Evolutionary conservation across 2,797 vertebrate species (phyloP).

Genomic region (Octomys mimax): DNA sequence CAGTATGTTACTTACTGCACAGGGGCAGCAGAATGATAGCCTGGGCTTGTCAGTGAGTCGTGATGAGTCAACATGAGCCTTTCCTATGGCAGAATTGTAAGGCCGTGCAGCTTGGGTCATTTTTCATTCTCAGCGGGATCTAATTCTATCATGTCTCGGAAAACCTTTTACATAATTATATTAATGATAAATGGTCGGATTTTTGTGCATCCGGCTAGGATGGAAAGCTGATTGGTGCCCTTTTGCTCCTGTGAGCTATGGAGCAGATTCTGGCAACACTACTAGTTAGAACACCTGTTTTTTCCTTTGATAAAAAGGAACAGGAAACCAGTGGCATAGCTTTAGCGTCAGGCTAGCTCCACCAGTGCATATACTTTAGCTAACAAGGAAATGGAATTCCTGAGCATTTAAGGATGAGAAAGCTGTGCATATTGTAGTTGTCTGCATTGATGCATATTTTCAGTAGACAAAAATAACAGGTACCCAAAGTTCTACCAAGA

Average conservation of each 20-base stretch:
- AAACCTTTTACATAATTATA: slow-evolving; percentile 57
- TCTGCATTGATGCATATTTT: slow-evolving; percentile 46
- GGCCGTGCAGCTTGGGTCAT: not conserved
- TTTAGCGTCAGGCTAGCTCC: not conserved
- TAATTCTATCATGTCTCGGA: slow-evolving; percentile 14
- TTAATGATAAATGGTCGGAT: slow-evolving; percentile 24
- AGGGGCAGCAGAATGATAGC: slow-evolving; percentile 21
- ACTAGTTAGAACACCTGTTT: not conserved
- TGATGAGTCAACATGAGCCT: slow-evolving; percentile 38
- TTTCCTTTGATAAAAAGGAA: not conserved
- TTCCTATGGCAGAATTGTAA: slow-evolving; percentile 44
- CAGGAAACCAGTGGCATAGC: not conserved
- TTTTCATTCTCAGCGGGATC: slow-evolving; percentile 38
- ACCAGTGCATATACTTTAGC: not conserved
- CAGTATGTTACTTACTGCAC: not conserved
- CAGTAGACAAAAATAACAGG: slow-evolving; percentile 39
- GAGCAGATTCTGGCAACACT: not conserved
- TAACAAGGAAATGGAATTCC: slow-evolving; percentile 20
- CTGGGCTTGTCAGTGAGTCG: slow-evolving; percentile 49
- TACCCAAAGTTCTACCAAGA: not conserved
- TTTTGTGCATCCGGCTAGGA: slow-evolving; percentile 24
- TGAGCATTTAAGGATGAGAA: not conserved
- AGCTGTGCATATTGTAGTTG: not conserved
- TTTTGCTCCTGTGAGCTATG: not conserved
- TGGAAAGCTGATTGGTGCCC: not conserved